phyloP scores from a whole-genome alignment of 2,888 invertebrate species.

The Eilema griseolum region DNA sequence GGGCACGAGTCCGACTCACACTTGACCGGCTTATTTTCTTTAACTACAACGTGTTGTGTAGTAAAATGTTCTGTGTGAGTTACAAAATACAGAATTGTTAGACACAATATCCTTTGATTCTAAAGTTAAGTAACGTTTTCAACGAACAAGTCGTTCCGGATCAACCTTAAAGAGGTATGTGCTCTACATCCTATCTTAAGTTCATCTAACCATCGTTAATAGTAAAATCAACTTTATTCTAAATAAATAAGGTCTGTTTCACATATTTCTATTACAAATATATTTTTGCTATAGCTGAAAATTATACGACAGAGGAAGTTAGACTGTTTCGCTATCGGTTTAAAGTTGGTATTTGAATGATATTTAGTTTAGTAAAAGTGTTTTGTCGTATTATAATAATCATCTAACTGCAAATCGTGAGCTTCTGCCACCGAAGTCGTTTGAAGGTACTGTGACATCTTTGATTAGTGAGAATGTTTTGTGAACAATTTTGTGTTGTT shows the following conservation, averaged over 20 bases:
- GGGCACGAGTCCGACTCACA: too few relatives aligned
- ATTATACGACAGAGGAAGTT: background rate
- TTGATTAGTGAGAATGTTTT: too few relatives aligned
- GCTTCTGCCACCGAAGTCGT: slow-evolving; percentile 49
- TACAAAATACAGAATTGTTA: background rate
- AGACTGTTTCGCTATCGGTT: fast-evolving
- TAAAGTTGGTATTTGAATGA: slow-evolving; percentile 21
- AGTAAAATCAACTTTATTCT: slow-evolving; percentile 8
- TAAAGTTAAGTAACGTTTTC: slow-evolving; percentile 48
- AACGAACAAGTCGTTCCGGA: slow-evolving; percentile 51
- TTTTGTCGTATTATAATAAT: slow-evolving; percentile 41
- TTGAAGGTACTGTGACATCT: slow-evolving; percentile 29
- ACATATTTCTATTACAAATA: background rate
- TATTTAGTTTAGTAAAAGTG: slow-evolving; percentile 35
- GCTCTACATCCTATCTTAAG: slow-evolving; percentile 62
- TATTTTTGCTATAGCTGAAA: background rate
- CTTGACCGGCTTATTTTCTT: too few relatives aligned
- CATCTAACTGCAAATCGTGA: slow-evolving; percentile 51
- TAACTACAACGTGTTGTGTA: background rate
- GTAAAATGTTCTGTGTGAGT: background rate
- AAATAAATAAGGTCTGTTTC: background rate
- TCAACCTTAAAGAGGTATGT: slow-evolving; percentile 53
- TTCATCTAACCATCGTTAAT: slow-evolving; percentile 31
- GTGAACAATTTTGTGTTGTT: too few relatives aligned
- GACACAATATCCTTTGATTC: slow-evolving; percentile 38